Evolutionary conservation across 2,888 invertebrate species (phyloP).

Genomic region (Aplocera efformata): DNA sequence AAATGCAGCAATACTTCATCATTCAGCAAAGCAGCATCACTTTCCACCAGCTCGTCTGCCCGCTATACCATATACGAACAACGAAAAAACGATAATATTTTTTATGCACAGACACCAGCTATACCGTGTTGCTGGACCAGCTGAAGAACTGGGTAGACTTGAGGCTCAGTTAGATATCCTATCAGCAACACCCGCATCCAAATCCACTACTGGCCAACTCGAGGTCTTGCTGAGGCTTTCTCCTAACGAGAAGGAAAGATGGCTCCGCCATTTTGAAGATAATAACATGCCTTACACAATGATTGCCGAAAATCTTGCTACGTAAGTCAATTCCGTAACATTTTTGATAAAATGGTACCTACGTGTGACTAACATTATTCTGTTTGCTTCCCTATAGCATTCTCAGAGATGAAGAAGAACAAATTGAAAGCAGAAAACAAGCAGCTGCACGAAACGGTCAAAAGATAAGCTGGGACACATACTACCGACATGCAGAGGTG

Average conservation of each 20-base stretch:
- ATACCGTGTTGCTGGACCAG: constrained; percentile 52
- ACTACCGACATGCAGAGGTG: constrained; percentile 58
- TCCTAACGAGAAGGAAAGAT: constrained; percentile 53
- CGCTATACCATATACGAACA: too few relatives aligned
- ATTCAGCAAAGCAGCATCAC: too few relatives aligned
- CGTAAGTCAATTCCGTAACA: too few relatives aligned
- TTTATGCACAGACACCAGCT: constrained; percentile 52
- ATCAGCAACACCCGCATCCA: constrained; percentile 46
- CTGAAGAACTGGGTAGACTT: constrained; percentile 43
- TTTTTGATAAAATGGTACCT: too few relatives aligned
- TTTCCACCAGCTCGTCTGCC: too few relatives aligned
- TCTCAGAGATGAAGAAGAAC: constrained; percentile 54
- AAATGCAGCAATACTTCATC: too few relatives aligned
- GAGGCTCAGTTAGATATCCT: constrained; percentile 55
- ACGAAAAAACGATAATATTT: too few relatives aligned
- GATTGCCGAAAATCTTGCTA: constrained; percentile 59
- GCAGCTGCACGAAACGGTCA: constrained; percentile 43
- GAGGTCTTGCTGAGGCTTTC: constrained; percentile 58
- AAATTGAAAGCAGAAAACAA: constrained; percentile 37
- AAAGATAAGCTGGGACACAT: constrained; percentile 60
- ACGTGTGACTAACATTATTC: neutral
- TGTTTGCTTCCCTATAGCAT: constrained; percentile 38
- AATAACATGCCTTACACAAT: constrained; percentile 49
- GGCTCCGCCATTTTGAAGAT: constrained; percentile 54
- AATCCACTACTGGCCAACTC: constrained; percentile 45